Percentiles rank a stretch among this genome's conserved stretches.
These are phyloP conservation scores for Nomada ruficornis DNA, from an alignment of 2,888 invertebrate genomes.

Conservation along the genomic window DNA sequence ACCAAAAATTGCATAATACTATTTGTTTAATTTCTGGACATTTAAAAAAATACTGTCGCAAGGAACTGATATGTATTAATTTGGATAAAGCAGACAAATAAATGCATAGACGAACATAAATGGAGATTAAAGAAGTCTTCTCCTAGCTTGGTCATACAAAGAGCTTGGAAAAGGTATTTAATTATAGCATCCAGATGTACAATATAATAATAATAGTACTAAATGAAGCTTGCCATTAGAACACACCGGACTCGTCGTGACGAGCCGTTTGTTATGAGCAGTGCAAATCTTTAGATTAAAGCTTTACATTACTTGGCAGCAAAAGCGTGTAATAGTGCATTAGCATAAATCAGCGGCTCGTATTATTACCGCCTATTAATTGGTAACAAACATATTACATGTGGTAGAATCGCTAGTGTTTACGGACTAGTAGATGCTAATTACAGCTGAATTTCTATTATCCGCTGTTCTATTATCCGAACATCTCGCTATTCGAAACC, in stretches of 20 bases:
- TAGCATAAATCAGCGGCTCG: conserved; percentile 36
- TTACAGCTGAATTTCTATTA: conserved; percentile 7
- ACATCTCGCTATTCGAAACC: conserved; percentile 1
- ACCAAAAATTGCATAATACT: no score
- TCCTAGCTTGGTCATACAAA: background rate
- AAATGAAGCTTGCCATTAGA: background rate
- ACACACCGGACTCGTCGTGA: background rate
- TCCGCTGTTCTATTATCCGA: background rate
- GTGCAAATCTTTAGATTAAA: conserved; percentile 36
- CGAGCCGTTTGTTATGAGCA: conserved; percentile 1
- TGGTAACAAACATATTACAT: conserved; percentile 37
- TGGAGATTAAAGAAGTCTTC: background rate
- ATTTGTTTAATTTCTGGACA: no score
- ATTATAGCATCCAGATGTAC: no score
- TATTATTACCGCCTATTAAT: conserved; percentile 32
- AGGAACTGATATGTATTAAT: no score
- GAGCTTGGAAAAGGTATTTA: background rate
- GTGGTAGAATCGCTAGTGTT: background rate
- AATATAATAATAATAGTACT: no score
- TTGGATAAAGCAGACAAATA: no score
- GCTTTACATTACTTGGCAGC: conserved; percentile 10
- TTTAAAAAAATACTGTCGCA: no score
- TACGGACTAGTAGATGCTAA: conserved; percentile 9
- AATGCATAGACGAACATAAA: no score
- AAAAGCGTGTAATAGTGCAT: conserved; percentile 25